Conservation (phyloP, 2,113 vertebrate genomes). For the Trochalopteron elliotii region DNA sequence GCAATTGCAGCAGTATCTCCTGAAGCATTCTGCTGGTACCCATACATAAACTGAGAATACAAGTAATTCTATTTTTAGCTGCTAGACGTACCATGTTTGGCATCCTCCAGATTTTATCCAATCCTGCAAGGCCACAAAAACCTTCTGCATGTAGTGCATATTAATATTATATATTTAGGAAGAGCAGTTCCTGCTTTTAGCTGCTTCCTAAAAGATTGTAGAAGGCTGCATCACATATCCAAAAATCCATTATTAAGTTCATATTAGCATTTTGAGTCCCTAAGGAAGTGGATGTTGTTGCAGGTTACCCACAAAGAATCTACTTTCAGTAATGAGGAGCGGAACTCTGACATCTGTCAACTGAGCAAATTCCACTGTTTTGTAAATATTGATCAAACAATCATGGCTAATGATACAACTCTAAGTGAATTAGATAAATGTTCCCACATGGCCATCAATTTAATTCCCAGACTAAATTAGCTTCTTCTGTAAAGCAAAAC, state of each 20-base stretch:
- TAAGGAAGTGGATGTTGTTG: neutral
- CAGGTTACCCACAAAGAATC: conserved; percentile 19
- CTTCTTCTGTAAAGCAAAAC: conserved; percentile 52
- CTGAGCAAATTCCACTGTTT: conserved; percentile 54
- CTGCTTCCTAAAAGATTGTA: neutral
- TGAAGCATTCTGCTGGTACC: neutral
- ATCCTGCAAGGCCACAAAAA: neutral
- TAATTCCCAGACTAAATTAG: conserved; percentile 65
- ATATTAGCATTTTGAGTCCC: conserved; percentile 1
- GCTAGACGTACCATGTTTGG: neutral
- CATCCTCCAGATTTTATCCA: neutral
- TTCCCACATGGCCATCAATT: conserved; percentile 62
- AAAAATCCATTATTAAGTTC: conserved; percentile 4
- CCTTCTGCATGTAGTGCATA: neutral
- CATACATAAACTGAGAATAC: neutral
- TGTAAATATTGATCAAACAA: conserved; percentile 72
- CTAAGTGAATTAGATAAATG: conserved; percentile 71
- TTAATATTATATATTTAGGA: neutral
- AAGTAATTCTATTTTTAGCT: neutral
- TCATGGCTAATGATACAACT: conserved; percentile 67
- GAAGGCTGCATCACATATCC: neutral
- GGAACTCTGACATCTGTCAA: conserved; percentile 46
- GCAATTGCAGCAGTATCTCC: neutral
- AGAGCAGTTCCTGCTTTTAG: neutral
- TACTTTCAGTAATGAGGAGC: conserved; percentile 22